phyloP scores from a whole-genome alignment of 2,797 vertebrate species.

The Sebastes miniatus region DNA sequence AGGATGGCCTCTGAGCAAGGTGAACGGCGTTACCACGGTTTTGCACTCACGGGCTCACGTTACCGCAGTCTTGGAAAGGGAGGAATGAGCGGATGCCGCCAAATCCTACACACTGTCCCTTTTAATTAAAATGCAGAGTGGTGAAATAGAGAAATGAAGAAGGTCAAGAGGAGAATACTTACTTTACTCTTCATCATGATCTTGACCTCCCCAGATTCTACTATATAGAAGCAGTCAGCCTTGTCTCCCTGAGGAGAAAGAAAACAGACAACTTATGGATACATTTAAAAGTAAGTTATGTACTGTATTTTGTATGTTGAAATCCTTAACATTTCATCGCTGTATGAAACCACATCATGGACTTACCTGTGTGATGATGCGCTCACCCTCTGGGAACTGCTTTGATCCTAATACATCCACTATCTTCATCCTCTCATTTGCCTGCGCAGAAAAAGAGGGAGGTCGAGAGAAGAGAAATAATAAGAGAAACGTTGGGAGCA shows the following conservation, averaged over 20 bases:
- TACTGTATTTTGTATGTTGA: background rate
- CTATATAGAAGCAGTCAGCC: slow-evolving; percentile 95
- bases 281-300: background rate
- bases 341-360: background rate
- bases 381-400: slow-evolving; percentile 90
- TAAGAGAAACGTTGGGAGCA: background rate
- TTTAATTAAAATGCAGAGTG: background rate
- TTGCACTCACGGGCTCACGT: too few species aligned
- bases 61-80: too few species aligned
- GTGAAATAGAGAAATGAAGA: background rate
- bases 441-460: slow-evolving; percentile 65
- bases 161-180: slow-evolving; percentile 45
- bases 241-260: slow-evolving; percentile 87
- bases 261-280: background rate
- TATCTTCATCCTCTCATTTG: slow-evolving; percentile 95
- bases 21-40: too few species aligned
- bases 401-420: slow-evolving; percentile 95
- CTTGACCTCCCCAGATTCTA: slow-evolving; percentile 96
- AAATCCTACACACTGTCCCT: background rate
- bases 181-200: slow-evolving; percentile 99
- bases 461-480: background rate
- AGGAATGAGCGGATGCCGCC: too few species aligned
- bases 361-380: slow-evolving; percentile 89
- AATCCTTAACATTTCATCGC: background rate
- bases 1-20: too few species aligned